Base-by-base conservation (phyloP, 2,888 invertebrate genomes). In the Xestia sexstrigata region DNA sequence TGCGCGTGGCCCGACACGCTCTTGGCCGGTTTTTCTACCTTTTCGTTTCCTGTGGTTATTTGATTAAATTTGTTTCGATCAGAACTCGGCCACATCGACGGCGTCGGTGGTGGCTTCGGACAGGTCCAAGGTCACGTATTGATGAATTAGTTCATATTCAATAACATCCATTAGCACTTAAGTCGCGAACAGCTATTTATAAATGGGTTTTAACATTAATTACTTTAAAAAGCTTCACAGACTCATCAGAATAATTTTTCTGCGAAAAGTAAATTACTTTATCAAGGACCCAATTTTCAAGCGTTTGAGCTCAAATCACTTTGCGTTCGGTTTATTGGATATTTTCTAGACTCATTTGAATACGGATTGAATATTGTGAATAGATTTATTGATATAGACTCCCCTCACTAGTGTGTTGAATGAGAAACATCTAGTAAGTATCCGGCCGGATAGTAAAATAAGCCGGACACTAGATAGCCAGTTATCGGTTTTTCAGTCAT, bases 291-390 rank as follows among this genome's bases (percentile, higher is more conserved):
- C 78, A 85, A 85, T 89, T 82, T 85, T 81, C 72, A 62, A 58
- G 76, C 72, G 66, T 78, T 83, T 73, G 70, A 75, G 69, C 72
- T 67, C 30, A 76, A 87, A 81, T 79, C 76, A 85, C 52, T 81
- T 79, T 70, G 69, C 67, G 52, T 79, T 81, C 79, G 70, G 79
- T 87, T 88, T 85, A 81, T 85, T 79, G 72, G 71, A 79, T 77
- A 74, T 86, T 84, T 68, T 66, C n/a, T 52, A 52, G 35, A 23
- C 42, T 79, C 65, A 76, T 81, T 78, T 66, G 66, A 82, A 82
- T 82, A 71, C 26, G 58, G 60, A 70, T 79, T 35, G 23, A 69
- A 62, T 74, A 49, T 70, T 55, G 11, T 26, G 47, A 52, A 68
- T 23, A 39, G n/a, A 65, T 58, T 60, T 15, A 42, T 81, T 76